phyloP scores from a whole-genome alignment of 2,888 invertebrate genomes.

The Coremacera marginata region DNA sequence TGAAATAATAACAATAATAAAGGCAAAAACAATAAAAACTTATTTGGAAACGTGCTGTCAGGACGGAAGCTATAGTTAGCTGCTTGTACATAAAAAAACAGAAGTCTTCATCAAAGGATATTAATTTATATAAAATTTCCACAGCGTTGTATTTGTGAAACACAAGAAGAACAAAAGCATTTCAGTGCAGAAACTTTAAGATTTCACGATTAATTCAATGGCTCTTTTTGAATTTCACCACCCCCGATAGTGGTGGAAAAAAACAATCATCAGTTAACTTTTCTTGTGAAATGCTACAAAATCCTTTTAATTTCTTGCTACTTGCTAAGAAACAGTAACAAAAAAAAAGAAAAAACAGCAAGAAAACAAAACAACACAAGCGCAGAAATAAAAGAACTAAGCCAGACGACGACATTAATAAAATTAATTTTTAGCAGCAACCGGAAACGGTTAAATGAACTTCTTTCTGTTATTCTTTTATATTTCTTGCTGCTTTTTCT shows the following conservation, averaged over 20 bases:
- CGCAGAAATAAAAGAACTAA: neutral
- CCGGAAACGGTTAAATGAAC: constrained; percentile 34
- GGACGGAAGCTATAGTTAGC: too few relatives aligned
- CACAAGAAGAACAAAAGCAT: too few relatives aligned
- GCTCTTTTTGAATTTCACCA: too few relatives aligned
- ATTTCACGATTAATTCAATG: too few relatives aligned
- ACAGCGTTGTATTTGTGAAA: too few relatives aligned
- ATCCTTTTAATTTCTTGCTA: too few relatives aligned
- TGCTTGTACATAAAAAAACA: too few relatives aligned
- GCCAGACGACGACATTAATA: constrained; percentile 35
- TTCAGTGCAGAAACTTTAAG: too few relatives aligned
- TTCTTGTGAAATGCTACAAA: too few relatives aligned
- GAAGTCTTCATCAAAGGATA: too few relatives aligned
- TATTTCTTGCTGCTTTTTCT: neutral
- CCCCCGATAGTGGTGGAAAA: neutral
- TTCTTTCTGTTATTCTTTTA: neutral
- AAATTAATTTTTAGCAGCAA: constrained; percentile 35
- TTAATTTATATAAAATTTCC: too few relatives aligned
- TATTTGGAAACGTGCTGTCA: too few relatives aligned
- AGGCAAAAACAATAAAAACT: neutral
- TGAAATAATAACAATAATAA: neutral
- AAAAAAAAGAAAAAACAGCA: neutral
- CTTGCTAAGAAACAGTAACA: neutral
- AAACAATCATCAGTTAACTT: constrained; percentile 6
- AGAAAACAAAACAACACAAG: neutral